Evolutionary conservation across 2,888 invertebrate genomes (phyloP), one percentile per base, ranked within the genome.

Genomic region (Dusona sp.): DNA sequence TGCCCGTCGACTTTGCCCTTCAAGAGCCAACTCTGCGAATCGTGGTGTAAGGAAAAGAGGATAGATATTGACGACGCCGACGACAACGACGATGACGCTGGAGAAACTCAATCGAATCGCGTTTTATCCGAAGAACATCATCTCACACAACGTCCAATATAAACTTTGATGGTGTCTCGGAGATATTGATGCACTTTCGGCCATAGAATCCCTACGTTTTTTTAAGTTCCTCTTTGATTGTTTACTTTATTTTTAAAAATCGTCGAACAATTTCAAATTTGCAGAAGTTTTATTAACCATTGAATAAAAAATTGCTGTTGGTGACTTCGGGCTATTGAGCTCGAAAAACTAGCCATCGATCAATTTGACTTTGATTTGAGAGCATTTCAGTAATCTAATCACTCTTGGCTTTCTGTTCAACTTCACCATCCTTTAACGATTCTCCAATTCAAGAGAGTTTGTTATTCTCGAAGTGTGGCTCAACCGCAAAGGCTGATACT

Each of bases 1-100:
- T 86, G 80, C 80, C 83, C 51, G 77, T 83, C 83, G 77, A 51
- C 77, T 81, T 83, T 51, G 83, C 80, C 68, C 80, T 83, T 61
- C 64, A 54, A 73, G 38, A 51, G 77, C 80, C 74, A 81, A 72
- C 79, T 83, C 68, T 45, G 68, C 38, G 68, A 78, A 83, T 68
- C 78, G 54, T 68, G 80, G 67, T 81, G 75, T 73, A 72, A 68
- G 77, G 67, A 77, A 61, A 81, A 74, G 83, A 78, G 57, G 80
- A 77, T 80, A 68, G 86, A 83, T 83, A 81, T 86, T 80, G 86
- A 80, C 67, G 77, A 77, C 48, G 61, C 61, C 54, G 70, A 75
- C 38, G 51, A 79, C 48, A 67, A 73, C 36, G 77, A 80, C 68
- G 74, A 67, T 54, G 72, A 74, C 25, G 57, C 11, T 11, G 80